Evolutionary conservation across 2,888 invertebrate genomes (phyloP), one percentile per base, ranked within the genome.

Genomic region (Linyphia triangularis): DNA sequence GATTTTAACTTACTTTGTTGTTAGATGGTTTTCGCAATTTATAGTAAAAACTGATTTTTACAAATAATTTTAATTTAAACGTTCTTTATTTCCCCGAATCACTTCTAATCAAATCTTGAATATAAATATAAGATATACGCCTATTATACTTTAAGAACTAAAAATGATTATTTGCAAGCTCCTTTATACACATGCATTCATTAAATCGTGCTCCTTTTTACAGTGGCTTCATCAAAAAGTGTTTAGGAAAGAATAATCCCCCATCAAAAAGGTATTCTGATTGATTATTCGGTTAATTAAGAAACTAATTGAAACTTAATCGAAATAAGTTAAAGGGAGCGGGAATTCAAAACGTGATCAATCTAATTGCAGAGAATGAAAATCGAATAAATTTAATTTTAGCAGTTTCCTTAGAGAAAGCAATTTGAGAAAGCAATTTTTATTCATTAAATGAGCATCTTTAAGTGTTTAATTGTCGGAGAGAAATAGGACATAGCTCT

Each of bases 251-350:
- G 75, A 59, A 61, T 40, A 63, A 77, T 63, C 2, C 13, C 51
- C 3, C n/a, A 40, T 13, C 22, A 61, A 77, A 77, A 40, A 7
- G 37, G 19, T 9, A 77, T 77, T 40, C 24, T 77, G 77, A 77
- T 63, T 77, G 77, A 77, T 77, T 77, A 33, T 40, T 40, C 63
- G 61, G 26, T 77, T 77, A 77, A 77, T 77, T 77, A 77, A n/a
- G 40, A 26, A 19, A 40, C 77, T 77, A 77, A 77, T 77, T 77
- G 77, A 77, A 77, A 77, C 24, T 77, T 77, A 77, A 77, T 33
- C 63, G 77, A 77, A 77, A 77, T 77, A 61, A 37, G 75, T 77
- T 63, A 40, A n/a, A 61, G 24, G 37, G 63, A 77, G 37, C 61
- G 40, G 77, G 40, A 77, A 77, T 61, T 63, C 63, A 63, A 77